Evolutionary conservation across 2,113 vertebrate species (phyloP), one percentile per base, ranked within the genome.

Genomic region (Scopus umbretta): DNA sequence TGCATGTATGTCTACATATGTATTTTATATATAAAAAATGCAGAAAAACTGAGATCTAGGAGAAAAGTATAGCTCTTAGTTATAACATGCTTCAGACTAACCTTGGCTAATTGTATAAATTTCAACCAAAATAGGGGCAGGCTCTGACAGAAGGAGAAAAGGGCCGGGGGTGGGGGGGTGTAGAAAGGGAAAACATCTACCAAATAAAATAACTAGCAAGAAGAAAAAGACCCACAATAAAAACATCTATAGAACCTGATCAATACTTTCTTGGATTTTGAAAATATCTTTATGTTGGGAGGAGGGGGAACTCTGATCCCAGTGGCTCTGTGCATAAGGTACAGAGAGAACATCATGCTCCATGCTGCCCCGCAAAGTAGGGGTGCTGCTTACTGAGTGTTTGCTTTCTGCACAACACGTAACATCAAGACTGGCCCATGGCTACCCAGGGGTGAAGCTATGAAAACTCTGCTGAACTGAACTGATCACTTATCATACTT

Each of bases 261-360:
- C 25, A 45, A 21, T 38, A 43, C 34, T 32, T 25, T 49, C 43
- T 52, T 71, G 42, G 14, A 30, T 40, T 65, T 65, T 45, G 17
- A 58, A 82, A 78, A 56, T 26, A 10, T 30, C 22, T 7, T 36
- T 40, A 8, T 19, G 16, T 10, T 55, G 17, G 30, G 42, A 49
- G n/a, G 42, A 78, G 21, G 8, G 25, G 16, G n/a, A 62, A 17
- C 15, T 8, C 62, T 45, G 7, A 2, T 27, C 38, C 14, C 30
- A 22, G 34, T 3, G 30, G 47, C 49, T 26, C 34, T 4, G 34
- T 10, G 34, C 25, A 8, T 21, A 23, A 16, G 73, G 34, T 7
- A 4, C 5, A 0, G 10, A 43, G 10, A 43, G 42, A 47, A 42
- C 42, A 15, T 4, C 11, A 1, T 2, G 18, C 34, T 58, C 18